These are phyloP conservation scores for Leptinotarsa texana DNA, from an alignment of 1,140 invertebrate genomes.

Conservation along the genomic window DNA sequence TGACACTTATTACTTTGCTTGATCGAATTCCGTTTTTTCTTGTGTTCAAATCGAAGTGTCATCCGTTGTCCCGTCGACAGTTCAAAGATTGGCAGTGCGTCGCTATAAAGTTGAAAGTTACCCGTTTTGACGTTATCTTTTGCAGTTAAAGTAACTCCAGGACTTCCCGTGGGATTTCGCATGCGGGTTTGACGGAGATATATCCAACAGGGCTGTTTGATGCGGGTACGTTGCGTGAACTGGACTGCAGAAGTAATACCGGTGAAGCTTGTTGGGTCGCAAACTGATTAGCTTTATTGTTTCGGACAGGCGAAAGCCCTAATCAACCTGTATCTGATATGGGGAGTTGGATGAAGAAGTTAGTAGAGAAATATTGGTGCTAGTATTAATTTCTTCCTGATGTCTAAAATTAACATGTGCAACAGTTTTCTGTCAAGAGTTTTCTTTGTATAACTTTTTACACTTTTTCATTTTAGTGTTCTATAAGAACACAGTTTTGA, in stretches of 20 bases:
- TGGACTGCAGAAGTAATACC: not conserved
- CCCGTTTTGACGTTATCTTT: not conserved
- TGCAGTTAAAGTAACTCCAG: not conserved
- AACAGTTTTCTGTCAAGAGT: too few relatives aligned
- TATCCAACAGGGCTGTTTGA: not conserved
- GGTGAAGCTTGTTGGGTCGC: not conserved
- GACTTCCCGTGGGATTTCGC: not conserved
- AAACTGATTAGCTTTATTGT: constrained; percentile 3
- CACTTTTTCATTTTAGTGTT: too few relatives aligned
- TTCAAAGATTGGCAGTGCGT: not conserved
- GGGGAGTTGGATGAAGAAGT: not conserved
- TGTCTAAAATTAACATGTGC: too few relatives aligned
- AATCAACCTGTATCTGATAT: not conserved
- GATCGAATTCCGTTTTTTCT: too few relatives aligned
- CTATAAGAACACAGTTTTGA: too few relatives aligned
- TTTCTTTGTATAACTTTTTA: too few relatives aligned
- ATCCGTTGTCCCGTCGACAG: not conserved
- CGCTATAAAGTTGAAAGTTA: not conserved
- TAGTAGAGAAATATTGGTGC: too few relatives aligned
- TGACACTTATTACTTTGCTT: too few relatives aligned
- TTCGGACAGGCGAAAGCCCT: not conserved
- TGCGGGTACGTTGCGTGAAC: not conserved
- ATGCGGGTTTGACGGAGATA: not conserved
- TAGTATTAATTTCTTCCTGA: too few relatives aligned
- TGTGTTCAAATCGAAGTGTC: too few relatives aligned